Percentiles rank a stretch among this genome's conserved stretches.
Evolutionary conservation across 2,797 vertebrate species (phyloP).

Genomic region (Sciurus carolinensis): DNA sequence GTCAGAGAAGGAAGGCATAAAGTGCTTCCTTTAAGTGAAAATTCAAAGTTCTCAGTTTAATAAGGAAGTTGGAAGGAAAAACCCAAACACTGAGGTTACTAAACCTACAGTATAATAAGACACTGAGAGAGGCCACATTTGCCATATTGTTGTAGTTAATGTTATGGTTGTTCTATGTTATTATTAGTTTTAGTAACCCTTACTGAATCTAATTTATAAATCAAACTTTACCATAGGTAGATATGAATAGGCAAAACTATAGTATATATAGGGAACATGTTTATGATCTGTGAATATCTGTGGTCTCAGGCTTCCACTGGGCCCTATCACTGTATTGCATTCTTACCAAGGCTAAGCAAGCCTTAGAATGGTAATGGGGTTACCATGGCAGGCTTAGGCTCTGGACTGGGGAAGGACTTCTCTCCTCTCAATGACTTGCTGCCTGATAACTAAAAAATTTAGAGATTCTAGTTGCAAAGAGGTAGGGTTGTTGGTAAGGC

Average conservation of each 20-base stretch:
- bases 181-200: neutral
- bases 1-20: neutral
- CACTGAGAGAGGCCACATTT: neutral
- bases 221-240: neutral
- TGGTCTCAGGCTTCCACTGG: too few species aligned
- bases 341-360: neutral
- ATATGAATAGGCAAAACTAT: neutral
- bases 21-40: too few species aligned
- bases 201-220: neutral
- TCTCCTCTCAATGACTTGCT: neutral
- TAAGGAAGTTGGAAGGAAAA: neutral
- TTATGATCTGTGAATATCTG: too few species aligned
- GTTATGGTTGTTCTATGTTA: neutral
- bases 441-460: neutral
- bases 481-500: too few species aligned
- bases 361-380: neutral
- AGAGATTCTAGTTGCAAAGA: slow-evolving; percentile 24
- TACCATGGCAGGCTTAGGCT: neutral
- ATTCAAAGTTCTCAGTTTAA: neutral
- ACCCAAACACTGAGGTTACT: neutral
- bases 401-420: neutral
- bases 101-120: neutral
- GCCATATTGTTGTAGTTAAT: neutral
- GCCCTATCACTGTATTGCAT: neutral
- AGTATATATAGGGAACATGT: neutral